These are phyloP conservation scores for Channa maculata DNA, from an alignment of 2,113 vertebrate species.

Conservation along the genomic window DNA sequence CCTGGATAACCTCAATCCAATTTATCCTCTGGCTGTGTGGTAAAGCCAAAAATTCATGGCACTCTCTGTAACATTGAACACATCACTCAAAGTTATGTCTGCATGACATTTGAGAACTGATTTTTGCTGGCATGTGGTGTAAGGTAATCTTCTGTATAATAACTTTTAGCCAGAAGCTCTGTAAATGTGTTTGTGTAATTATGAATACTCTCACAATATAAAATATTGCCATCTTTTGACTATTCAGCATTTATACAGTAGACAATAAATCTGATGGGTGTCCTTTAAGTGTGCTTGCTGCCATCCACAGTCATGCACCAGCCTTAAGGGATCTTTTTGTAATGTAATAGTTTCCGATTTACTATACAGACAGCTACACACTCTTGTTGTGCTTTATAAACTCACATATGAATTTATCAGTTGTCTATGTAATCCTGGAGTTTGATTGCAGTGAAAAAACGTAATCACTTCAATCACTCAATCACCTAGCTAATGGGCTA, in stretches of 20 bases:
- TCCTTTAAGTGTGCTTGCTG: neutral
- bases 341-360: neutral
- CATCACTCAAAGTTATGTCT: constrained; percentile 58
- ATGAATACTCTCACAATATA: neutral
- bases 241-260: constrained; percentile 1
- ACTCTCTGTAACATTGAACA: constrained; percentile 47
- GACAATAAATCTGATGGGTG: neutral
- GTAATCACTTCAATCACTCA: neutral
- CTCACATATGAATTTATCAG: constrained; percentile 19
- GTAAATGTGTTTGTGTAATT: neutral
- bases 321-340: neutral
- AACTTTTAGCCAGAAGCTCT: constrained; percentile 14
- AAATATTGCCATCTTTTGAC: neutral
- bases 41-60: constrained; percentile 45
- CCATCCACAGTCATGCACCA: neutral
- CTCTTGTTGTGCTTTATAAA: constrained; percentile 5
- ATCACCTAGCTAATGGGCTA: neutral
- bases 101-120: constrained; percentile 59
- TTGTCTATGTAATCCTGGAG: neutral
- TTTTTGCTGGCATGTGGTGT: constrained; percentile 52
- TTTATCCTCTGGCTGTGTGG: constrained; percentile 34
- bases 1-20: constrained; percentile 9
- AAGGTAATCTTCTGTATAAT: constrained; percentile 49
- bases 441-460: neutral
- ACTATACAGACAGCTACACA: constrained; percentile 15